A percentile compares a stretch with the other conserved stretches of the same genome.
Conservation (phyloP, 1,140 invertebrate species). For the Drosophila ambigua region DNA sequence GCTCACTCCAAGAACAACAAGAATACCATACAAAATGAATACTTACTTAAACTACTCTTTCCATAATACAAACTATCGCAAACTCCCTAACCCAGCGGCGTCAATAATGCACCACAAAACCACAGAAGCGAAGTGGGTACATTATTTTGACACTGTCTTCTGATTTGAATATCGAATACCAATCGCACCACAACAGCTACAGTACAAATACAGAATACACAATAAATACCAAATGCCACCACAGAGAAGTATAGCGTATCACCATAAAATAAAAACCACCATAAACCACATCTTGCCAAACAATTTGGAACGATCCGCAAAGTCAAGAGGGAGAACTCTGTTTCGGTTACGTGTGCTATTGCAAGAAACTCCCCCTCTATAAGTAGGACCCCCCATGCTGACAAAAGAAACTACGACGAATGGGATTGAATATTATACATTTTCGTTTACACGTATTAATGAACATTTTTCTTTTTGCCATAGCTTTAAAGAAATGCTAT, state of each 20-base stretch:
- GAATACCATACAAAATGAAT: slow-evolving; percentile 45
- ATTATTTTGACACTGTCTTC: slow-evolving; percentile 84
- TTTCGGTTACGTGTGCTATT: slow-evolving; percentile 68
- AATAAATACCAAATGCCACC: slow-evolving; percentile 51
- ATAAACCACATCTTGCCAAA: slow-evolving; percentile 33
- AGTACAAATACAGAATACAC: slow-evolving; percentile 62
- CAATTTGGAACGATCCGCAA: slow-evolving; percentile 21
- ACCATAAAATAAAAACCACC: slow-evolving; percentile 49
- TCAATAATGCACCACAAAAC: slow-evolving; percentile 78
- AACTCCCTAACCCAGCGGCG: slow-evolving; percentile 70
- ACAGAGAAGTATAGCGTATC: slow-evolving; percentile 81
- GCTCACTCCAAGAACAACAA: slow-evolving; percentile 55
- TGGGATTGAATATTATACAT: slow-evolving; percentile 85
- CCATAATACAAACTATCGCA: slow-evolving; percentile 80
- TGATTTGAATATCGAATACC: slow-evolving; percentile 83
- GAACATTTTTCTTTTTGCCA: slow-evolving; percentile 83
- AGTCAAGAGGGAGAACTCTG: slow-evolving; percentile 39
- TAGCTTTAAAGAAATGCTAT: slow-evolving; percentile 58
- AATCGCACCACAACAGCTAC: slow-evolving; percentile 74
- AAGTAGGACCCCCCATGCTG: slow-evolving; percentile 47
- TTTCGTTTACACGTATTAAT: slow-evolving; percentile 84
- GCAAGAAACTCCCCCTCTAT: slow-evolving; percentile 30
- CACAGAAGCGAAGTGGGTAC: slow-evolving; percentile 66
- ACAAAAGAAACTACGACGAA: slow-evolving; percentile 66
- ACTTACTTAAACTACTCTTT: slow-evolving; percentile 68